phyloP scores from a whole-genome alignment of 1,140 invertebrate genomes.

The Bombus waltoni region DNA sequence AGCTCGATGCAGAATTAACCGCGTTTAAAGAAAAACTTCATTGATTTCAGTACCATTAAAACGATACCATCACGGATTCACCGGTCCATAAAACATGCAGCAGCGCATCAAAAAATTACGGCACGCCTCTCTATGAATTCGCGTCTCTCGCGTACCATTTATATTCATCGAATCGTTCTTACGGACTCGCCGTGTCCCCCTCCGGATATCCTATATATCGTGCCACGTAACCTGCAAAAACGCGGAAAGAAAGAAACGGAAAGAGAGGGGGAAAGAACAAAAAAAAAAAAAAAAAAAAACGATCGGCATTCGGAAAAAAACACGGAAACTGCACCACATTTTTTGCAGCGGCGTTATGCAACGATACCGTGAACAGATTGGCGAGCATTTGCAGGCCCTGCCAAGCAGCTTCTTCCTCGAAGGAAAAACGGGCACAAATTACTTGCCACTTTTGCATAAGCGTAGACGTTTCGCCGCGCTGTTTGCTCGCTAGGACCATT shows the following conservation, averaged over 20 bases:
- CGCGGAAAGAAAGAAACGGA: background rate
- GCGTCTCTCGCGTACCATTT: background rate
- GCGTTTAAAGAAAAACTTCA: background rate
- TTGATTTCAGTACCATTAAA: background rate
- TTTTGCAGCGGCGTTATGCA: conserved; percentile 8
- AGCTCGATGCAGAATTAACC: background rate
- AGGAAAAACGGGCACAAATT: conserved; percentile 39
- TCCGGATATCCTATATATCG: background rate
- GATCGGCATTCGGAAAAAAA: background rate
- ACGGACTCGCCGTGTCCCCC: background rate
- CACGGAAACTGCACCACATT: background rate
- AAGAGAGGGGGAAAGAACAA: background rate
- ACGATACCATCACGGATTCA: background rate
- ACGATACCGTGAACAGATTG: conserved; percentile 18
- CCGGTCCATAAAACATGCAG: background rate
- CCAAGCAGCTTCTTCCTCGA: background rate
- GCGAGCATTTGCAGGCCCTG: conserved; percentile 3
- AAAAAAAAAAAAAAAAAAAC: background rate
- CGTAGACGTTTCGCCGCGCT: conserved; percentile 29
- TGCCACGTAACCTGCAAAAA: background rate
- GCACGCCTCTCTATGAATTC: background rate
- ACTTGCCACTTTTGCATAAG: conserved; percentile 40
- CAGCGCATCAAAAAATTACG: background rate
- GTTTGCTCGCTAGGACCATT: conserved; percentile 52
- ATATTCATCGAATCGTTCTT: background rate